These are phyloP conservation scores for Sternotherus odoratus DNA, from an alignment of 2,797 vertebrate species.

Conservation along the genomic window DNA sequence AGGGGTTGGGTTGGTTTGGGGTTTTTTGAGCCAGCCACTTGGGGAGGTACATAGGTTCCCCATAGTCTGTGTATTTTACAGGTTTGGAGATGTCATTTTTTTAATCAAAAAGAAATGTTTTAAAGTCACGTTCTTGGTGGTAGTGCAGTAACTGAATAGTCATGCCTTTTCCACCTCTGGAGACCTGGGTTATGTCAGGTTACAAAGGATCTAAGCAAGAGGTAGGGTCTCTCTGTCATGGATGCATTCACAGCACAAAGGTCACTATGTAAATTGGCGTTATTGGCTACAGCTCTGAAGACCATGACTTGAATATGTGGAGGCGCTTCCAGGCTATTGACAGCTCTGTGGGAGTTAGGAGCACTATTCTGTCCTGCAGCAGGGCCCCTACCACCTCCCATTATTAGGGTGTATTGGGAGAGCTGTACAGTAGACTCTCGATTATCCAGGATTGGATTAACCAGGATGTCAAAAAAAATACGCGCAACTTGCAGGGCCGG, in stretches of 20 bases:
- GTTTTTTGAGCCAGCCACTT: neutral
- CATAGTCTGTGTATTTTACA: neutral
- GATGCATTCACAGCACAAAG: rapidly evolving
- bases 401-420: slow-evolving; percentile 30
- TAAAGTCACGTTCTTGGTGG: neutral
- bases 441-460: too few species aligned
- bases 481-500: too few species aligned
- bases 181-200: neutral
- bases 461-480: too few species aligned
- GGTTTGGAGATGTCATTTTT: neutral
- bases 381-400: slow-evolving; percentile 46
- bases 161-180: neutral
- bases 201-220: neutral
- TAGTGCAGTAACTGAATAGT: rapidly evolving
- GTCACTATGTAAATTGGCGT: neutral
- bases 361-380: slow-evolving; percentile 27
- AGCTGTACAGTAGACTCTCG: too few species aligned
- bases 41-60: neutral
- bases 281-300: neutral
- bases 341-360: slow-evolving; percentile 10
- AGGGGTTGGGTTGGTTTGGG: neutral
- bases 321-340: slow-evolving; percentile 22
- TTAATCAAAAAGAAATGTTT: neutral
- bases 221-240: neutral
- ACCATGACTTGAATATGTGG: slow-evolving; percentile 18